Percentiles rank a stretch among this genome's conserved stretches.
These are phyloP conservation scores for Diploscapter pachys DNA, from an alignment of 1,140 invertebrate genomes.

Conservation along the genomic window DNA sequence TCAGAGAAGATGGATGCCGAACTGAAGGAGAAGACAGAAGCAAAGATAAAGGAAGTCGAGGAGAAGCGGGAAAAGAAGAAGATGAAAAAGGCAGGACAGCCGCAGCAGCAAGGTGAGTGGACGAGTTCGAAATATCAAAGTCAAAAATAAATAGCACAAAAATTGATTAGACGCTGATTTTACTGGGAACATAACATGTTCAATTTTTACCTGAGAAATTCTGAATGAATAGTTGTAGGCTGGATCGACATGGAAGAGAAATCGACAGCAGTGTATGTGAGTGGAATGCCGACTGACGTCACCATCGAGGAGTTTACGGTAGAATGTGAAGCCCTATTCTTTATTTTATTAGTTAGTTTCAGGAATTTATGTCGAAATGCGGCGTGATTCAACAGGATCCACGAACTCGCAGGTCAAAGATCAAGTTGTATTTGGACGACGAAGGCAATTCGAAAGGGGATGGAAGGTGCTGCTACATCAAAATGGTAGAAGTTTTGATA, in stretches of 20 bases:
- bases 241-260: constrained; percentile 93
- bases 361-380: constrained; percentile 89
- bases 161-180: no score
- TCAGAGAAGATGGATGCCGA: constrained; percentile 31
- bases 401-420: constrained; percentile 77
- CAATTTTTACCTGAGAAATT: background rate
- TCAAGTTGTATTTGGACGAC: constrained; percentile 86
- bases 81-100: constrained; percentile 46
- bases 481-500: constrained; percentile 65
- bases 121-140: background rate
- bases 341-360: constrained; percentile 67
- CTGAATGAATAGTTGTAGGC: constrained; percentile 53
- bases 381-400: constrained; percentile 88
- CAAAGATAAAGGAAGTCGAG: constrained; percentile 48
- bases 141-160: no score
- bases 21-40: constrained; percentile 42
- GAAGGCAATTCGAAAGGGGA: constrained; percentile 80
- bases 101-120: background rate
- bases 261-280: constrained; percentile 95
- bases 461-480: constrained; percentile 92
- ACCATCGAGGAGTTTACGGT: constrained; percentile 71
- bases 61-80: constrained; percentile 60
- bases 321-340: constrained; percentile 6
- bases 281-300: constrained; percentile 81
- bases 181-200: no score